These are phyloP conservation scores for Drosophila lacertosa DNA, from an alignment of 1,140 invertebrate species.

Conservation along the genomic window DNA sequence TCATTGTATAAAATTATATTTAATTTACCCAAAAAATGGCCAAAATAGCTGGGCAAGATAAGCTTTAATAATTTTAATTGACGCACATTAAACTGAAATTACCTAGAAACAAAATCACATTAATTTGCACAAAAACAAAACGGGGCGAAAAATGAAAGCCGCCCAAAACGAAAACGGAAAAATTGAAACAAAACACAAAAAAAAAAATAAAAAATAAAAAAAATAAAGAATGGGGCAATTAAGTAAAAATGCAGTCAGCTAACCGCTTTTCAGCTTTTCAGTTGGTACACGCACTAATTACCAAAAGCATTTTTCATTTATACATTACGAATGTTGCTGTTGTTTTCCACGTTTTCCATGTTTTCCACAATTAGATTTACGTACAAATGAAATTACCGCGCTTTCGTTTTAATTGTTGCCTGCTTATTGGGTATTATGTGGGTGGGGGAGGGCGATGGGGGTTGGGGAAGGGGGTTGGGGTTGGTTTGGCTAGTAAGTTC, in stretches of 20 bases:
- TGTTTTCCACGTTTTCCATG: conserved; percentile 32
- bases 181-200: conserved; percentile 34
- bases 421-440: conserved; percentile 63
- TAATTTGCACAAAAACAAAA: conserved; percentile 65
- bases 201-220: conserved; percentile 23
- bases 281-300: conserved; percentile 77
- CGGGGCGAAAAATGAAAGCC: conserved; percentile 63
- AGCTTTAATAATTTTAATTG: conserved; percentile 79
- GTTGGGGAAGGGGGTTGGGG: too few species aligned
- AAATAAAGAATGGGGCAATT: conserved; percentile 46
- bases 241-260: conserved; percentile 27
- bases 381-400: conserved; percentile 79
- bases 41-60: conserved; percentile 52
- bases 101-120: conserved; percentile 39
- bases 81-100: conserved; percentile 78
- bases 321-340: conserved; percentile 10
- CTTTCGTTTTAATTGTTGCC: conserved; percentile 80
- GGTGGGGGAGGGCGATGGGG: too few species aligned
- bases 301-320: conserved; percentile 64
- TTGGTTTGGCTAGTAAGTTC: too few species aligned
- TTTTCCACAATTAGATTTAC: conserved; percentile 78
- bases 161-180: conserved; percentile 21
- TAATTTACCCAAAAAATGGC: conserved; percentile 63
- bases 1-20: conserved; percentile 63
- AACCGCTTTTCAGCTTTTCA: background rate